These are phyloP conservation scores for Lucifuga dentata DNA, from an alignment of 2,113 vertebrate species.

Conservation along the genomic window DNA sequence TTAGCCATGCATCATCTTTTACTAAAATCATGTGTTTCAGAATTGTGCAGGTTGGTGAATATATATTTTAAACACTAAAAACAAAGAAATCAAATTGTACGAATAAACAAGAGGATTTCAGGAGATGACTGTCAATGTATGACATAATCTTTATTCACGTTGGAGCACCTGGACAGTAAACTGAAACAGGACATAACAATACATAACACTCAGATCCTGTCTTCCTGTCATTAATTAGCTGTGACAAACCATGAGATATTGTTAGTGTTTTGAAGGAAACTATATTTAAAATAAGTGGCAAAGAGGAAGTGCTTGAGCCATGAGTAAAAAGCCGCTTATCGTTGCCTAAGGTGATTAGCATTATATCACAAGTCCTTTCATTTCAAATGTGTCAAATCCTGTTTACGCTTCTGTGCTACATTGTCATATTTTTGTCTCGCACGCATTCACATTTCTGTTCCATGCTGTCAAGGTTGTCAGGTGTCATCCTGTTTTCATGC, in stretches of 20 bases:
- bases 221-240: conserved; percentile 77
- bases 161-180: conserved; percentile 74
- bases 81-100: not conserved
- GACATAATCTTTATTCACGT: conserved; percentile 42
- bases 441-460: conserved; percentile 35
- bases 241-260: conserved; percentile 40
- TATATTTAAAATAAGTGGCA: conserved; percentile 18
- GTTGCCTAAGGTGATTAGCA: conserved; percentile 64
- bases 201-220: conserved; percentile 53
- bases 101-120: conserved; percentile 11
- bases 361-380: conserved; percentile 65
- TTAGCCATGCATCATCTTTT: not conserved
- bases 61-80: not conserved
- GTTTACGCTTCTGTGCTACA: conserved; percentile 57
- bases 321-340: conserved; percentile 66
- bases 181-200: conserved; percentile 73
- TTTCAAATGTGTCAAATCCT: conserved; percentile 75
- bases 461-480: conserved; percentile 72
- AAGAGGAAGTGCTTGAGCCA: conserved; percentile 68
- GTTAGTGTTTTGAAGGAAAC: conserved; percentile 52
- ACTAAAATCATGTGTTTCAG: conserved; percentile 9
- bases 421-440: conserved; percentile 40
- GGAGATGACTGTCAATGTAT: conserved; percentile 35
- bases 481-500: conserved; percentile 83
- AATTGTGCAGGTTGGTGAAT: not conserved